Percentiles rank a stretch among this genome's conserved stretches.
Evolutionary conservation across 1,140 invertebrate species (phyloP).

Genomic region (Scaptodrosophila lebanonensis): DNA sequence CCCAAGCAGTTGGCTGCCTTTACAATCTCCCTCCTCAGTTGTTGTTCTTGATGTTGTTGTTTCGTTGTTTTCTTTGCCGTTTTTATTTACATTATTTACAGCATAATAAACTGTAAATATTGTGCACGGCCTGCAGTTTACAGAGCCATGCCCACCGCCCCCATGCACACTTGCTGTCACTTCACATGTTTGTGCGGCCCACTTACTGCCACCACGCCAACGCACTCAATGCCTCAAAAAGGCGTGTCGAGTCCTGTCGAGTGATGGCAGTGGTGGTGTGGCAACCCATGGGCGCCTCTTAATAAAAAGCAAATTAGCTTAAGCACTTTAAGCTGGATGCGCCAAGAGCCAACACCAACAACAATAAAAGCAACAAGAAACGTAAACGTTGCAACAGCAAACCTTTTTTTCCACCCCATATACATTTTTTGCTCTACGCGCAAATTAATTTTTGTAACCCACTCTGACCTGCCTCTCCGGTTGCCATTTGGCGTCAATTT

Average conservation of each 20-base stretch:
- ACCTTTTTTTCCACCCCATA: neutral
- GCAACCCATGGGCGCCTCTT: constrained; percentile 31
- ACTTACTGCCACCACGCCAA: no score
- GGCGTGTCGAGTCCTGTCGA: neutral
- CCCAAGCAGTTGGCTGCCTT: neutral
- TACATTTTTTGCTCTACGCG: neutral
- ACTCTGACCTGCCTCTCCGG: neutral
- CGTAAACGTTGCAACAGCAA: no score
- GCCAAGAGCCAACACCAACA: constrained; percentile 17
- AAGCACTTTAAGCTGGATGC: constrained; percentile 61
- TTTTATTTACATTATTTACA: constrained; percentile 56
- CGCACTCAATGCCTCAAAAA: constrained; percentile 16
- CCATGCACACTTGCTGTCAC: no score
- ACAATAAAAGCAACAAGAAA: constrained; percentile 10
- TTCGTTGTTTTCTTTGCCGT: neutral
- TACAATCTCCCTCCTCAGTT: neutral
- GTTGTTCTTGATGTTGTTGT: constrained; percentile 1
- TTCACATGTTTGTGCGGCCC: no score
- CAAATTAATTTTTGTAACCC: constrained; percentile 35
- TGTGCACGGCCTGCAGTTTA: constrained; percentile 30
- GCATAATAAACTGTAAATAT: constrained; percentile 51
- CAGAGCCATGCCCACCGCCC: no score
- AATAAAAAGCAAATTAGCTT: constrained; percentile 71
- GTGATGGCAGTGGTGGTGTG: neutral
- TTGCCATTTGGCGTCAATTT: constrained; percentile 42